Evolutionary conservation across 2,113 vertebrate species (phyloP).

Genomic region (Phyllostomus hastatus): DNA sequence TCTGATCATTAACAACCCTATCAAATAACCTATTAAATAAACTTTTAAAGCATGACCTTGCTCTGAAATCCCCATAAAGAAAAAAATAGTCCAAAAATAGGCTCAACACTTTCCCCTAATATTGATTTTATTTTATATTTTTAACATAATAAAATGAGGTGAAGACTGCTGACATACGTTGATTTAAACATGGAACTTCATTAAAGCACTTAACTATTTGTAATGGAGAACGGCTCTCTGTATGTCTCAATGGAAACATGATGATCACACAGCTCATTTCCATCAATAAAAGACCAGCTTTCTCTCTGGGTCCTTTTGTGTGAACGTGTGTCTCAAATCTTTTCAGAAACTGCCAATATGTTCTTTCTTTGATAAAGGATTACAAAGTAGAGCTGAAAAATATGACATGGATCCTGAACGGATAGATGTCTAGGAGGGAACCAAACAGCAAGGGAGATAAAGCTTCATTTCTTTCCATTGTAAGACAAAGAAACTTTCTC

Average conservation of each 20-base stretch:
- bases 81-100: slow-evolving; percentile 11
- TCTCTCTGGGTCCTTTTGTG: slow-evolving; percentile 39
- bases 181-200: background rate
- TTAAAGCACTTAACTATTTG: background rate
- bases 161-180: background rate
- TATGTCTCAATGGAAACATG: background rate
- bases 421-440: slow-evolving; percentile 40
- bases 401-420: slow-evolving; percentile 9
- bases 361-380: slow-evolving; percentile 61
- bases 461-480: background rate
- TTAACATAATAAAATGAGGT: background rate
- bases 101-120: background rate
- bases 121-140: slow-evolving; percentile 33
- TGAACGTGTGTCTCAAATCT: slow-evolving; percentile 25
- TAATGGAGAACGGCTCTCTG: background rate
- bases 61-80: slow-evolving; percentile 37
- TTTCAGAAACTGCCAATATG: slow-evolving; percentile 40
- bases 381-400: slow-evolving; percentile 58
- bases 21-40: slow-evolving; percentile 29
- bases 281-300: background rate
- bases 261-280: slow-evolving; percentile 27
- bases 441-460: slow-evolving; percentile 9
- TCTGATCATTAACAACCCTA: slow-evolving; percentile 33
- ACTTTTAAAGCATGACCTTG: slow-evolving; percentile 19
- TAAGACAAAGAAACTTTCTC: slow-evolving; percentile 16